phyloP scores from a whole-genome alignment of 92 coral and sea anemone species.

The Pocillopora grandis region DNA sequence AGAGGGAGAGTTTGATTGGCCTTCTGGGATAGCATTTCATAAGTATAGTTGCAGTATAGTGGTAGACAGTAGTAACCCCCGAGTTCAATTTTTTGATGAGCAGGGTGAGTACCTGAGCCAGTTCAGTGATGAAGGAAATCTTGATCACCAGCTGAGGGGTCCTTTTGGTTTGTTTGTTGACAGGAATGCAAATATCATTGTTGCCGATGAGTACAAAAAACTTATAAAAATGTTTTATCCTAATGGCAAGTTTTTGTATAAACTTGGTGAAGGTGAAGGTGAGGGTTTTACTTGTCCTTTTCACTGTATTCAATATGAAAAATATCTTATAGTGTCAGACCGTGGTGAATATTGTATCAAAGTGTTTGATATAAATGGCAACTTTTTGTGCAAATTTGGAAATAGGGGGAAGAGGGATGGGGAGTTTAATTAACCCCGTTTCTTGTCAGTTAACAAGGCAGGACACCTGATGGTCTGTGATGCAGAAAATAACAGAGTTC shows the following conservation, averaged over 20 bases:
- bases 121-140: too few relatives aligned
- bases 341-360: constrained; percentile 30
- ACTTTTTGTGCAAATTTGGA: constrained; percentile 26
- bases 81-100: background rate
- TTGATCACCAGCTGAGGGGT: background rate
- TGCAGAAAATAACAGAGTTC: constrained; percentile 31
- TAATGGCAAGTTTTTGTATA: constrained; percentile 21
- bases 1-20: too few relatives aligned
- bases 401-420: constrained; percentile 24
- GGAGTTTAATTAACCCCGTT: constrained; percentile 30
- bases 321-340: constrained; percentile 33
- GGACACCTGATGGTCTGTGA: constrained; percentile 51
- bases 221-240: constrained; percentile 30
- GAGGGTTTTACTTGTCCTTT: constrained; percentile 1
- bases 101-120: background rate
- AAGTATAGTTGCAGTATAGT: too few relatives aligned
- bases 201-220: too few relatives aligned
- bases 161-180: constrained; percentile 44
- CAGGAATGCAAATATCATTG: background rate
- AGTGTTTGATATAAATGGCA: constrained; percentile 33
- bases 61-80: background rate
- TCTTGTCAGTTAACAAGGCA: constrained; percentile 36
- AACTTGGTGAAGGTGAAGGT: background rate
- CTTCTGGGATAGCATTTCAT: too few relatives aligned
- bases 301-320: constrained; percentile 34